Evolutionary conservation across 2,113 vertebrate species (phyloP).

Genomic region (Ceuthmochares aereus): DNA sequence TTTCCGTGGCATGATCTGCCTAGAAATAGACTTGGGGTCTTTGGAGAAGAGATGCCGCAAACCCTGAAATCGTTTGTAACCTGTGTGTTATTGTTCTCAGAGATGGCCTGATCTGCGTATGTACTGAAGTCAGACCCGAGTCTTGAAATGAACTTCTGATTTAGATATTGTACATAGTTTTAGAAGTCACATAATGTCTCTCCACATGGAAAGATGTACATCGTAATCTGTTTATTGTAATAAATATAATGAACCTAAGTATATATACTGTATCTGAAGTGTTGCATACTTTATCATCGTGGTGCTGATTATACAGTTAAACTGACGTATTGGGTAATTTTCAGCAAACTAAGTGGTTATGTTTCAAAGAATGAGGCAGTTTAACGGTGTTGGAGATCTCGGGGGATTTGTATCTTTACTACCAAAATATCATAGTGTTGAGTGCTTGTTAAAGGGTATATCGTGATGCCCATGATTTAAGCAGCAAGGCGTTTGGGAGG

Average conservation of each 20-base stretch:
- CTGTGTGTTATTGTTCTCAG: background rate
- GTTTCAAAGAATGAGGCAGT: background rate
- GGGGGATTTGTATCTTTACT: background rate
- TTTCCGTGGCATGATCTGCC: background rate
- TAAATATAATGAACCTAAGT: background rate
- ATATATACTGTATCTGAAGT: background rate
- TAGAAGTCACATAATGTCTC: background rate
- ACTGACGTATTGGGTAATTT: background rate
- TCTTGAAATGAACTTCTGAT: background rate
- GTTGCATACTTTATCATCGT: background rate
- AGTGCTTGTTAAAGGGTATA: too few species aligned
- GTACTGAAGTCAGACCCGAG: background rate
- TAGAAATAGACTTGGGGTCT: background rate
- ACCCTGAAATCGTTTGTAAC: background rate
- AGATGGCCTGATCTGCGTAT: background rate
- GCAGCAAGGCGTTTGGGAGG: background rate
- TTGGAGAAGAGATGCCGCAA: background rate
- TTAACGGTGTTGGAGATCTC: background rate
- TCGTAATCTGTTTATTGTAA: background rate
- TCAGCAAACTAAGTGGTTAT: background rate
- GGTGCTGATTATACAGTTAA: background rate
- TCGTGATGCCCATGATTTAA: background rate
- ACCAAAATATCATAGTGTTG: background rate
- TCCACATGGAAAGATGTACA: background rate
- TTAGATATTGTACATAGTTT: background rate